Percentiles rank a stretch among this genome's conserved stretches.
Evolutionary conservation across 1,140 invertebrate species (phyloP).

Genomic region (Drosophila simulans): DNA sequence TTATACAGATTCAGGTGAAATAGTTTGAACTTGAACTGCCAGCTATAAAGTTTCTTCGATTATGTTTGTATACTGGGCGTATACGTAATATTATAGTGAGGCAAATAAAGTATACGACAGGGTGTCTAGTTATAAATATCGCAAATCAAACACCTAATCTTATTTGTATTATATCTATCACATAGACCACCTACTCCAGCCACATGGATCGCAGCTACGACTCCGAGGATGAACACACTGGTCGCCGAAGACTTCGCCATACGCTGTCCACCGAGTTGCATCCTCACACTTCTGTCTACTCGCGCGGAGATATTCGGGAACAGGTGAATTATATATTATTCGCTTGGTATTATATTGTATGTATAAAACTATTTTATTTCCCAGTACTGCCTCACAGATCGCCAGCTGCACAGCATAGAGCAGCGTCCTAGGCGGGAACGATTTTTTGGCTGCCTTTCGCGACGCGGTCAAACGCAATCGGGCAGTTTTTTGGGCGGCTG

Average conservation of each 20-base stretch:
- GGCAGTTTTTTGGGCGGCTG: conserved; percentile 91
- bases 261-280: conserved; percentile 85
- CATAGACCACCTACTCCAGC: conserved; percentile 88
- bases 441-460: conserved; percentile 94
- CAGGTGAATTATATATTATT: conserved; percentile 49
- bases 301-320: conserved; percentile 94
- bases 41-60: too few relatives aligned
- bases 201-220: conserved; percentile 88
- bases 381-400: conserved; percentile 95
- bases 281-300: conserved; percentile 90
- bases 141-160: not conserved
- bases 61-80: not conserved
- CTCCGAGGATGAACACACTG: conserved; percentile 89
- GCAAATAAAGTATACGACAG: not conserved
- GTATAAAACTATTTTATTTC: not conserved
- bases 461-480: conserved; percentile 64
- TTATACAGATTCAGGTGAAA: too few relatives aligned
- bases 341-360: not conserved
- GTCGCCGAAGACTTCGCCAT: conserved; percentile 86
- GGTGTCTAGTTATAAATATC: not conserved
- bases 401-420: conserved; percentile 94
- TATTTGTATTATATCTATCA: not conserved
- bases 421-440: conserved; percentile 89
- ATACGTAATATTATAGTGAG: not conserved
- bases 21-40: too few relatives aligned